These are phyloP conservation scores for Drosophila littoralis DNA, from an alignment of 1,140 invertebrate genomes.

Conservation along the genomic window DNA sequence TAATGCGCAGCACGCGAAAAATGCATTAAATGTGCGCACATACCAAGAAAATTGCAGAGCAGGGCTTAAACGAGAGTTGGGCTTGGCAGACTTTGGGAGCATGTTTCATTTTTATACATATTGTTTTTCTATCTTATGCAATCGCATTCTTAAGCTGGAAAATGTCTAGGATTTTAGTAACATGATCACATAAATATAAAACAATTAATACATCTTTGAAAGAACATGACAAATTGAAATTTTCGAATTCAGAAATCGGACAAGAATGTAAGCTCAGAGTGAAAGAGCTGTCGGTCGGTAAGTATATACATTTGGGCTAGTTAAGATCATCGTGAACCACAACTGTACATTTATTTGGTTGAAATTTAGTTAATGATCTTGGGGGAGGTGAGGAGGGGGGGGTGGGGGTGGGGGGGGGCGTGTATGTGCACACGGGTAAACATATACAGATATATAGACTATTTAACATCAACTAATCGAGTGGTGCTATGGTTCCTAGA, in stretches of 20 bases:
- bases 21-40: constrained; percentile 56
- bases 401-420: no score
- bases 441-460: background rate
- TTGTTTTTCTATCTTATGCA: background rate
- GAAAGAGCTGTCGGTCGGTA: no score
- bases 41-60: constrained; percentile 58
- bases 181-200: no score
- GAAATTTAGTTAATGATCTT: background rate
- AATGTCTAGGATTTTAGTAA: background rate
- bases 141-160: background rate
- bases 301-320: no score
- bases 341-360: background rate
- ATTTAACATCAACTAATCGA: background rate
- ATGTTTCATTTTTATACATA: background rate
- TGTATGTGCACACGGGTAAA: background rate
- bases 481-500: background rate
- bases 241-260: no score
- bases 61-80: no score
- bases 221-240: no score
- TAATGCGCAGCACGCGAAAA: constrained; percentile 54
- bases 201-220: no score
- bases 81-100: background rate
- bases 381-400: no score
- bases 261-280: no score
- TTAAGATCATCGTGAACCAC: background rate